Percentiles rank a stretch among this genome's conserved stretches.
Evolutionary conservation across 2,797 vertebrate genomes (phyloP).

Genomic region (Channa striata): DNA sequence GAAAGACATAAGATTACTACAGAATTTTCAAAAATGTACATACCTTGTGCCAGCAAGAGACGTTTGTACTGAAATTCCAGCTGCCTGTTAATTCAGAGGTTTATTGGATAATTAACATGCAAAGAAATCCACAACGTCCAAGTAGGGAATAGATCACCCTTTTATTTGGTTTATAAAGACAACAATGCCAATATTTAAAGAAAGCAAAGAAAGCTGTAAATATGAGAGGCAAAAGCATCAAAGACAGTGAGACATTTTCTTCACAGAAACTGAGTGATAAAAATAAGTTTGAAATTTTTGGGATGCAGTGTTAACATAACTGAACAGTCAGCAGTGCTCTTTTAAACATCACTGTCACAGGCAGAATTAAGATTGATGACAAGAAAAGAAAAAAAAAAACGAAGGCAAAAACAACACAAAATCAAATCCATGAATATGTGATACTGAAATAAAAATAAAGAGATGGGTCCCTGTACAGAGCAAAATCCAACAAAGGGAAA

Average conservation of each 20-base stretch:
- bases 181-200: conserved; percentile 58
- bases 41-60: conserved; percentile 2
- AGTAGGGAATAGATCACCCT: conserved; percentile 48
- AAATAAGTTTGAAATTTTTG: conserved; percentile 7
- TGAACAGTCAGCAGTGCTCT: not conserved
- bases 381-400: conserved; percentile 4
- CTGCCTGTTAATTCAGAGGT: not conserved
- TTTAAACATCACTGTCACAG: conserved; percentile 12
- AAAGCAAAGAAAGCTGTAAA: conserved; percentile 63
- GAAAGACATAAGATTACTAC: conserved; percentile 22
- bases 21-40: conserved; percentile 37
- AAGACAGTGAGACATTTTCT: conserved; percentile 30
- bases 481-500: conserved; percentile 13
- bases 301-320: not conserved
- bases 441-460: conserved; percentile 3
- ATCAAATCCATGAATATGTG: not conserved
- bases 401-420: too few relatives aligned
- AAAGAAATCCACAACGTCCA: conserved; percentile 33
- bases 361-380: not conserved
- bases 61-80: not conserved
- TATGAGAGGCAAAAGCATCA: conserved; percentile 52
- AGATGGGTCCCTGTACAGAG: conserved; percentile 1
- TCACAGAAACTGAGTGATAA: conserved; percentile 37
- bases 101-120: conserved; percentile 12
- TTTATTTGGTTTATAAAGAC: conserved; percentile 77